A percentile compares a stretch with the other conserved stretches of the same genome.
phyloP scores from a whole-genome alignment of 30 jellyfish, hydroid and myxozoan genomes.

The Turritopsis rubra region DNA sequence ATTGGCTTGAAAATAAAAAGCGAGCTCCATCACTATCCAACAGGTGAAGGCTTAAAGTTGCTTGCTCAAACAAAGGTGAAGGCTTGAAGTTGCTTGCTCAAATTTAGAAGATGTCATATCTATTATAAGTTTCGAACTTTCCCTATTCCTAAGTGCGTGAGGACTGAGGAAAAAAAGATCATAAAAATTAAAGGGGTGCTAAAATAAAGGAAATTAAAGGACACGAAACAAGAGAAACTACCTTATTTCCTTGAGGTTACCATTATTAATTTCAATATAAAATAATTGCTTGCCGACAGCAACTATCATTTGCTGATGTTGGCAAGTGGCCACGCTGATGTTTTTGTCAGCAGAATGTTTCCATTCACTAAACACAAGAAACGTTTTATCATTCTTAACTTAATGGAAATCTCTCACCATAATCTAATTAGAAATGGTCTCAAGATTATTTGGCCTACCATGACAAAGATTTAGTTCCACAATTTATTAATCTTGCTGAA shows the following conservation, averaged over 20 bases:
- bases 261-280: slow-evolving; percentile 62
- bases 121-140: too few species aligned
- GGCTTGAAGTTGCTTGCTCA: too few species aligned
- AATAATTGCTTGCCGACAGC: slow-evolving; percentile 70
- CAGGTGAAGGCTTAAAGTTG: too few species aligned
- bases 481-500: slow-evolving; percentile 63
- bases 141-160: too few species aligned
- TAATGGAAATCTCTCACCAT: neutral
- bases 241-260: slow-evolving; percentile 61
- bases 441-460: neutral
- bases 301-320: slow-evolving; percentile 53
- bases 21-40: too few species aligned
- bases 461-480: neutral
- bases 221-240: too few species aligned
- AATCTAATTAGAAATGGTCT: neutral
- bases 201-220: too few species aligned
- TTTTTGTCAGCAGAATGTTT: slow-evolving; percentile 43
- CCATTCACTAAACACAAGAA: slow-evolving; percentile 55
- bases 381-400: neutral
- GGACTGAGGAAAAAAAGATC: too few species aligned
- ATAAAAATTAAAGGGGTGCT: too few species aligned
- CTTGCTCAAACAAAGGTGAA: too few species aligned
- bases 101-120: too few species aligned
- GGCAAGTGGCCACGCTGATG: slow-evolving; percentile 79
- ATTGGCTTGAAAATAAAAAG: too few species aligned